These are phyloP conservation scores for Glossophaga mutica DNA, from an alignment of 2,797 vertebrate genomes.

Conservation along the genomic window DNA sequence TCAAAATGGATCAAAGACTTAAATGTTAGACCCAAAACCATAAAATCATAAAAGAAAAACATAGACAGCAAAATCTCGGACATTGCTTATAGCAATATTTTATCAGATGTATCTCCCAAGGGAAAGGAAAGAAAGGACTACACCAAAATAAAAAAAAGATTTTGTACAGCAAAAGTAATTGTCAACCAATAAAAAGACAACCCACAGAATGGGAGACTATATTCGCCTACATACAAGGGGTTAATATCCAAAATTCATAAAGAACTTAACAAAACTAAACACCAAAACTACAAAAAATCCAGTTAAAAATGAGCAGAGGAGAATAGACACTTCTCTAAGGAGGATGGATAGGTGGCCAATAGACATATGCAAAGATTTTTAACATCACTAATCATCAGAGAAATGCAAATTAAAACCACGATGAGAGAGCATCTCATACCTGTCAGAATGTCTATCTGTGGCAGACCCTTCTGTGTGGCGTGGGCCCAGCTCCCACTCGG, in stretches of 20 bases:
- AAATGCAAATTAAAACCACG: not conserved
- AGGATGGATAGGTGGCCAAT: not conserved
- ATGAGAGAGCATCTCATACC: not conserved
- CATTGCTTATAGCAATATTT: not conserved
- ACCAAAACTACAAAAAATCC: not conserved
- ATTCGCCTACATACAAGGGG: not conserved
- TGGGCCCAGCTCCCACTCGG: no score
- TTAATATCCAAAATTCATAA: not conserved
- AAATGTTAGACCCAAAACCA: not conserved
- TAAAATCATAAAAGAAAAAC: not conserved
- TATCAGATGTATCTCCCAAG: not conserved
- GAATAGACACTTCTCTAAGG: not conserved
- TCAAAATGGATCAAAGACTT: not conserved
- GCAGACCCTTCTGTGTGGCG: no score
- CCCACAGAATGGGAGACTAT: not conserved
- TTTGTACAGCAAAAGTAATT: not conserved
- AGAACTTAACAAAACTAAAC: not conserved
- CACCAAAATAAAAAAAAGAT: not conserved
- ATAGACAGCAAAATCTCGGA: not conserved
- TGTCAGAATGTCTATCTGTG: not conserved
- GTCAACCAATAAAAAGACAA: not conserved
- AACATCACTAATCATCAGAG: not conserved
- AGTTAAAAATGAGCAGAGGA: not conserved
- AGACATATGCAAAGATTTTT: not conserved
- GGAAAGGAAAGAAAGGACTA: not conserved